Percentiles rank a stretch among this genome's conserved stretches.
These are phyloP conservation scores for Lissocephala sabroskyi DNA, from an alignment of 2,888 invertebrate species.

Conservation along the genomic window DNA sequence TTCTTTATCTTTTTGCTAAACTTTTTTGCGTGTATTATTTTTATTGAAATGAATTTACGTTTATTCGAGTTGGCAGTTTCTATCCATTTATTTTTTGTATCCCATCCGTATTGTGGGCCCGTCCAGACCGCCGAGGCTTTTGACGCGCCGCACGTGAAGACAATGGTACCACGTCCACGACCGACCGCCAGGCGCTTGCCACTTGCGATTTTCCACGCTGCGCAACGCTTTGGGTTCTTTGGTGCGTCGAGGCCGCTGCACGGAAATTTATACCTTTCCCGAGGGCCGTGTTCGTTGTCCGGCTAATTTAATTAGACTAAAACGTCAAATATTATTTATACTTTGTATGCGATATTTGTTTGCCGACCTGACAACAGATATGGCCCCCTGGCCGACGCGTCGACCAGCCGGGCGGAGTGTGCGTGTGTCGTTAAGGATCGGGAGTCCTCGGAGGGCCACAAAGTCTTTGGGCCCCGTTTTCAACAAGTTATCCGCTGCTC, in stretches of 20 bases:
- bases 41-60: slow-evolving; percentile 4
- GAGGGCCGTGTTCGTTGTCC: slow-evolving; percentile 31
- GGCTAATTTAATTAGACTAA: slow-evolving; percentile 68
- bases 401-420: no score
- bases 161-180: slow-evolving; percentile 16
- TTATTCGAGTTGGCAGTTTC: no score
- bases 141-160: slow-evolving; percentile 15
- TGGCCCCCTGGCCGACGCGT: not conserved
- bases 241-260: slow-evolving; percentile 22
- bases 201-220: slow-evolving; percentile 36
- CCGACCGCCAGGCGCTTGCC: not conserved
- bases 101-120: no score
- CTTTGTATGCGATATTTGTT: slow-evolving; percentile 34
- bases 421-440: no score
- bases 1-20: slow-evolving; percentile 2
- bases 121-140: slow-evolving; percentile 5
- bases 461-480: no score
- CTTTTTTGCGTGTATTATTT: not conserved
- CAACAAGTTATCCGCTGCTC: slow-evolving; percentile 48
- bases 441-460: no score
- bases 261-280: slow-evolving; percentile 56
- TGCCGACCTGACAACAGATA: slow-evolving; percentile 7
- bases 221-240: slow-evolving; percentile 13
- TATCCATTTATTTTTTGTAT: no score
- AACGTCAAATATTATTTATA: slow-evolving; percentile 46